Evolutionary conservation across 2,888 invertebrate genomes (phyloP).

Genomic region (Torymus aiolomorphi): DNA sequence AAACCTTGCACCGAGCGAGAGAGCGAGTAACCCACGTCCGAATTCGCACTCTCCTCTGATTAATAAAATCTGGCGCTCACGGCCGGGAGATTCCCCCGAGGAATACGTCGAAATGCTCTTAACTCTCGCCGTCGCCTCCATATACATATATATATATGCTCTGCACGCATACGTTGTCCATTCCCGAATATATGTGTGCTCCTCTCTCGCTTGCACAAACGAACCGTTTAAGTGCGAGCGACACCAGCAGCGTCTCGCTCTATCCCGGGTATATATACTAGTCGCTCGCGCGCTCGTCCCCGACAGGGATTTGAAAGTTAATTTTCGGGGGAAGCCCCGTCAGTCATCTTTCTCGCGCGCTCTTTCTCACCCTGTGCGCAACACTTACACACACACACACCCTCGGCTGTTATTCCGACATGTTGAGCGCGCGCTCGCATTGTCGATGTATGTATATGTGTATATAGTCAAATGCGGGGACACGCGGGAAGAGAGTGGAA

Average conservation of each 20-base stretch:
- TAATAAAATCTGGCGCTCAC: constrained; percentile 51
- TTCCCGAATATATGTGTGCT: neutral
- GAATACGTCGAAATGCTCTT: constrained; percentile 47
- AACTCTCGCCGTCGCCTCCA: constrained; percentile 12
- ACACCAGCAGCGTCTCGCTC: neutral
- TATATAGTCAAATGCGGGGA: constrained; percentile 30
- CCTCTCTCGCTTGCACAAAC: constrained; percentile 57
- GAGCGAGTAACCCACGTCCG: constrained; percentile 3
- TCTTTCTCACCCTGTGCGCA: constrained; percentile 41
- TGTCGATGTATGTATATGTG: constrained; percentile 64
- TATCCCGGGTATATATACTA: neutral
- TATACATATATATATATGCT: constrained; percentile 9
- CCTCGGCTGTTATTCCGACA: constrained; percentile 67
- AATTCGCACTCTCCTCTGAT: constrained; percentile 52
- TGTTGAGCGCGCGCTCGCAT: constrained; percentile 68
- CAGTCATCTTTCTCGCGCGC: constrained; percentile 62
- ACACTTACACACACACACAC: constrained; percentile 48
- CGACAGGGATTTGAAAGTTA: constrained; percentile 66
- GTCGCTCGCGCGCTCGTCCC: constrained; percentile 17
- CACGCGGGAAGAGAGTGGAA: constrained; percentile 22
- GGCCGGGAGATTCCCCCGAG: constrained; percentile 42
- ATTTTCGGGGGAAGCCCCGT: constrained; percentile 66
- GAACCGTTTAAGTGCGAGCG: constrained; percentile 62
- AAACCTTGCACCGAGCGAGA: too few species aligned
- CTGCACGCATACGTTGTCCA: constrained; percentile 1